A percentile compares a stretch with the other conserved stretches of the same genome.
phyloP scores from a whole-genome alignment of 2,113 vertebrate genomes.

The Peromyscus leucopus region DNA sequence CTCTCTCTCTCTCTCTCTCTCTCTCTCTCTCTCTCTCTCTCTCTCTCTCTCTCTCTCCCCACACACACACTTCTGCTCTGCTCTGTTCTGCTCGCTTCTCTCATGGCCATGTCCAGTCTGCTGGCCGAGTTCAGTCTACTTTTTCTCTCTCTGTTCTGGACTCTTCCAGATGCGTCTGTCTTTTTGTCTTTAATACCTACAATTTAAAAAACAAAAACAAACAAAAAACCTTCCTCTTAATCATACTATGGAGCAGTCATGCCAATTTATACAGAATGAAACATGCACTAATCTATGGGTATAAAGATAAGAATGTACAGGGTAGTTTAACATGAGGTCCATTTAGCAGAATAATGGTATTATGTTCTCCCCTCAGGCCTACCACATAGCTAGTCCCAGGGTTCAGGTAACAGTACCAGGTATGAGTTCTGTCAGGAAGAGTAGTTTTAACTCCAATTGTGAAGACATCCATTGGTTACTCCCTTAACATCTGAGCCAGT shows the following conservation, averaged over 20 bases:
- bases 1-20: not conserved
- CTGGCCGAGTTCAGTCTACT: not conserved
- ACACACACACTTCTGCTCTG: not conserved
- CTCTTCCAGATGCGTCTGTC: not conserved
- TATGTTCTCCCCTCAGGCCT: not conserved
- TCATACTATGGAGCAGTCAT: not conserved
- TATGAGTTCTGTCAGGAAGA: not conserved
- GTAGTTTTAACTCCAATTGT: not conserved
- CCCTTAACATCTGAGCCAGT: not conserved
- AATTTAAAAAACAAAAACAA: too few species aligned
- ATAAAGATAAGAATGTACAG: not conserved
- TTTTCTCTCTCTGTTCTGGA: not conserved
- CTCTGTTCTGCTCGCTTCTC: not conserved
- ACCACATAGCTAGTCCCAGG: not conserved
- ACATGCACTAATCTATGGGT: too few species aligned
- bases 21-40: not conserved
- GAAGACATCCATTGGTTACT: not conserved
- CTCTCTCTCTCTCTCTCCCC: not conserved
- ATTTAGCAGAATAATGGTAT: not conserved
- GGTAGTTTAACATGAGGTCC: not conserved
- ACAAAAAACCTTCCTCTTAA: not conserved
- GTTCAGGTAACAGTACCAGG: not conserved
- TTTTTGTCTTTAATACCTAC: not conserved
- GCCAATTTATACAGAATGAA: not conserved
- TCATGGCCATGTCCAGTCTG: not conserved